Percentiles rank a stretch among this genome's conserved stretches.
Conservation (phyloP, 2,888 invertebrate species). For the Macaria notata region DNA sequence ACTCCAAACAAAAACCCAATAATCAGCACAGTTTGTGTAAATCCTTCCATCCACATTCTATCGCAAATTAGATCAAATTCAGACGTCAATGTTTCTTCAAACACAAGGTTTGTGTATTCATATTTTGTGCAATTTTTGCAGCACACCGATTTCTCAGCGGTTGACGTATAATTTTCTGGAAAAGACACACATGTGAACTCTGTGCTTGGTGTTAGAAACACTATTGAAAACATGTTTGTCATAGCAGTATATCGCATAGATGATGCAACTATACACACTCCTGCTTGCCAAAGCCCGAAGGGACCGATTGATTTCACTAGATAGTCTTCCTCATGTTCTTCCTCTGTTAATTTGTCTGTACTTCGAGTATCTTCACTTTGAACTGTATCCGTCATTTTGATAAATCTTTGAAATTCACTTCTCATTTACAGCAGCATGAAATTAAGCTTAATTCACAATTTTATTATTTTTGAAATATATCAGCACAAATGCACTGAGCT, state of each 20-base stretch:
- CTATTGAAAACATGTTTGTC: conserved; percentile 52
- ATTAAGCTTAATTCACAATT: no score
- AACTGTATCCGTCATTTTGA: conserved; percentile 32
- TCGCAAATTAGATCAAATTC: conserved; percentile 57
- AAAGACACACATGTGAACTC: conserved; percentile 47
- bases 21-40: conserved; percentile 56
- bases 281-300: conserved; percentile 56
- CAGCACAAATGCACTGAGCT: no score
- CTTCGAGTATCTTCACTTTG: conserved; percentile 21
- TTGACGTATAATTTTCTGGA: conserved; percentile 31
- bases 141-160: conserved; percentile 44
- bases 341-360: conserved; percentile 26
- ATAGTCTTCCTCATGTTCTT: conserved; percentile 47
- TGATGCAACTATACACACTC: conserved; percentile 41
- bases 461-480: no score
- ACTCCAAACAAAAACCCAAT: conserved; percentile 52
- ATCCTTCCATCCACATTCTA: conserved; percentile 52
- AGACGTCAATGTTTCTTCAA: conserved; percentile 50
- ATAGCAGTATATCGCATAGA: conserved; percentile 46
- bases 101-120: conserved; percentile 42
- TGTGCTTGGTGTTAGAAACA: conserved; percentile 51
- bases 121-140: conserved; percentile 52
- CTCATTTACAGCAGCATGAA: background rate
- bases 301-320: conserved; percentile 53
- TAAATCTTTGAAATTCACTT: conserved; percentile 1